Conservation (phyloP, 30 jellyfish, hydroid and myxozoan species). For the Chironex yamaguchii region DNA sequence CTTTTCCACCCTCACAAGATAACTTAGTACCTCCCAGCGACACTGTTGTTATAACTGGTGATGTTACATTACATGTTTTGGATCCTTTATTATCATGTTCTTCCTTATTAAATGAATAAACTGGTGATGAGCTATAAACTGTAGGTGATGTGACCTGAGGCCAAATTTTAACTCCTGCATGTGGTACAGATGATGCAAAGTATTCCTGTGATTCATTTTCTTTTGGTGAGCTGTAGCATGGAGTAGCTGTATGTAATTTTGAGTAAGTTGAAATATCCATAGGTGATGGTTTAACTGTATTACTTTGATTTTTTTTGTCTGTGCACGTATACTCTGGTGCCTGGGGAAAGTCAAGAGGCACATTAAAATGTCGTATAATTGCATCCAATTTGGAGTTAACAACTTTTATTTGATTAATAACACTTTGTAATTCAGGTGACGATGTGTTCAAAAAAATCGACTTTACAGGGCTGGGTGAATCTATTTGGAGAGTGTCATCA, state of each 20-base stretch:
- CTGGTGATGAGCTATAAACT: not conserved
- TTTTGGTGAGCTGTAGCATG: conserved; percentile 75
- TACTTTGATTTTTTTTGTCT: conserved; percentile 52
- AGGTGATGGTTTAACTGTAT: conserved; percentile 41
- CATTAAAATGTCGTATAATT: conserved; percentile 85
- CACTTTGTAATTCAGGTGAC: conserved; percentile 67
- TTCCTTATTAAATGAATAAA: not conserved
- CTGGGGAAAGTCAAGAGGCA: conserved; percentile 62
- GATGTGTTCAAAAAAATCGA: not conserved
- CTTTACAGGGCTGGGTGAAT: not conserved
- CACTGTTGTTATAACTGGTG: conserved; percentile 56
- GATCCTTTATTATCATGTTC: not conserved
- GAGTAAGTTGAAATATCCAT: conserved; percentile 40
- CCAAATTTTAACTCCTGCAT: conserved; percentile 75
- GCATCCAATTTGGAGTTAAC: conserved; percentile 86
- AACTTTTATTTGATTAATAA: conserved; percentile 68
- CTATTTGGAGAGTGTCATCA: not conserved
- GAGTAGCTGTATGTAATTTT: conserved; percentile 47
- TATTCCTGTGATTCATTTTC: conserved; percentile 95
- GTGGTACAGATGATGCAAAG: conserved; percentile 82
- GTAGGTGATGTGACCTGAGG: conserved; percentile 36
- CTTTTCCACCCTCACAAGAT: not conserved
- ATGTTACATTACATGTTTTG: conserved; percentile 4
- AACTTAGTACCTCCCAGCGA: conserved; percentile 57
- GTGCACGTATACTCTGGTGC: conserved; percentile 42